phyloP scores from a whole-genome alignment of 2,113 vertebrate genomes.

The Thunnus maccoyii region DNA sequence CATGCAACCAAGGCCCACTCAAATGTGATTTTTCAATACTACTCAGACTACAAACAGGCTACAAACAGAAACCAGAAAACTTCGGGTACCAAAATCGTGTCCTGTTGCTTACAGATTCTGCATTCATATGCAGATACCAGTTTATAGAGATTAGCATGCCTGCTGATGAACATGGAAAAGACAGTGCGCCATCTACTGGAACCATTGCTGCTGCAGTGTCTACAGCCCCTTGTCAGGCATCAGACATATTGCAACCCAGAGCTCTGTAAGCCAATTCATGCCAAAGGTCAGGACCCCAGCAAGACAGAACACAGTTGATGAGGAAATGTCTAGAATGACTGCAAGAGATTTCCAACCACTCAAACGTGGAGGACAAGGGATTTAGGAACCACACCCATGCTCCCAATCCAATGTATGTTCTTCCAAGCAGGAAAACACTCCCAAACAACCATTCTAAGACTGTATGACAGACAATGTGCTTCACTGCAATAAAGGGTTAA shows the following conservation, averaged over 20 bases:
- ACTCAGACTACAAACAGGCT: no score
- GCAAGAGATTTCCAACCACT: slow-evolving; percentile 54
- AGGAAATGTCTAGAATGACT: slow-evolving; percentile 56
- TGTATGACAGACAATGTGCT: slow-evolving; percentile 38
- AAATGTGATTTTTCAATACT: no score
- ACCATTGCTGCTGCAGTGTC: no score
- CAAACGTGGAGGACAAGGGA: slow-evolving; percentile 35
- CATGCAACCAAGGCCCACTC: no score
- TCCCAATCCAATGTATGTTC: slow-evolving; percentile 41
- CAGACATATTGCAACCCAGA: neutral
- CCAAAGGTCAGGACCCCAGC: slow-evolving; percentile 13
- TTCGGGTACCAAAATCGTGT: no score
- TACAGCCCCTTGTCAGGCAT: no score
- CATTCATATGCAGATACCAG: no score
- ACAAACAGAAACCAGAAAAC: no score
- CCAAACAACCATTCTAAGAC: slow-evolving; percentile 32
- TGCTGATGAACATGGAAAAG: no score
- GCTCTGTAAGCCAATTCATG: neutral
- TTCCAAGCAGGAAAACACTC: slow-evolving; percentile 52
- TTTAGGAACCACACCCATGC: slow-evolving; percentile 23
- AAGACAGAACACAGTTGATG: slow-evolving; percentile 42
- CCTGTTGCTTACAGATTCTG: no score
- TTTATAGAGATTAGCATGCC: no score
- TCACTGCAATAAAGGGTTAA: slow-evolving; percentile 51
- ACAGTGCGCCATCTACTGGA: no score